phyloP scores from a whole-genome alignment of 2,888 invertebrate species.

The Leptarthrus brevirostris region DNA sequence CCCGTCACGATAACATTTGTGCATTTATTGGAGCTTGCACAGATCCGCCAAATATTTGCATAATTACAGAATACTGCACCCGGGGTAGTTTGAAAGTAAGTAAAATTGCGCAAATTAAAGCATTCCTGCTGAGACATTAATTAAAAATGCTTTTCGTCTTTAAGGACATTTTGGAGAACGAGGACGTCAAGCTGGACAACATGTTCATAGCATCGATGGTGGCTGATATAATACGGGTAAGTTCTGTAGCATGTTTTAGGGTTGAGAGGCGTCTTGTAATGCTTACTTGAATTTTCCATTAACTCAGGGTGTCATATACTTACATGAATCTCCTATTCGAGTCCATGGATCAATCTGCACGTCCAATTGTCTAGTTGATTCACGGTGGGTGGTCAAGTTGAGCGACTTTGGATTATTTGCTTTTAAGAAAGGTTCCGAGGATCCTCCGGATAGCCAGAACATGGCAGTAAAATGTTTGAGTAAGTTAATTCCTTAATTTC shows the following conservation, averaged over 20 bases:
- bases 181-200: conserved; percentile 93
- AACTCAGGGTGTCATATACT: conserved; percentile 85
- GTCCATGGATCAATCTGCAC: conserved; percentile 90
- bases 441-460: conserved; percentile 72
- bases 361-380: conserved; percentile 93
- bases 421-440: conserved; percentile 82
- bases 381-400: conserved; percentile 93
- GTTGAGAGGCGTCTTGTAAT: background rate
- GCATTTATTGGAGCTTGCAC: conserved; percentile 93
- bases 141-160: conserved; percentile 52
- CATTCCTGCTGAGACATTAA: conserved; percentile 15
- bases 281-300: conserved; percentile 36
- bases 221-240: conserved; percentile 93
- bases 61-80: conserved; percentile 89
- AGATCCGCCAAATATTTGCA: conserved; percentile 89
- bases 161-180: conserved; percentile 93
- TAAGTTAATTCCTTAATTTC: conserved; percentile 69
- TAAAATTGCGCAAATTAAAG: conserved; percentile 41
- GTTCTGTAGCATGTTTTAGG: conserved; percentile 59
- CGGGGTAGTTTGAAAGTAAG: conserved; percentile 89
- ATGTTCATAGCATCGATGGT: conserved; percentile 97
- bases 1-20: conserved; percentile 91
- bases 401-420: conserved; percentile 92
- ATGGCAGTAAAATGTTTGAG: conserved; percentile 76
- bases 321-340: conserved; percentile 87